Percentiles rank a stretch among this genome's conserved stretches.
Conservation (phyloP, 2,888 invertebrate species). For the Panorpa germanica region DNA sequence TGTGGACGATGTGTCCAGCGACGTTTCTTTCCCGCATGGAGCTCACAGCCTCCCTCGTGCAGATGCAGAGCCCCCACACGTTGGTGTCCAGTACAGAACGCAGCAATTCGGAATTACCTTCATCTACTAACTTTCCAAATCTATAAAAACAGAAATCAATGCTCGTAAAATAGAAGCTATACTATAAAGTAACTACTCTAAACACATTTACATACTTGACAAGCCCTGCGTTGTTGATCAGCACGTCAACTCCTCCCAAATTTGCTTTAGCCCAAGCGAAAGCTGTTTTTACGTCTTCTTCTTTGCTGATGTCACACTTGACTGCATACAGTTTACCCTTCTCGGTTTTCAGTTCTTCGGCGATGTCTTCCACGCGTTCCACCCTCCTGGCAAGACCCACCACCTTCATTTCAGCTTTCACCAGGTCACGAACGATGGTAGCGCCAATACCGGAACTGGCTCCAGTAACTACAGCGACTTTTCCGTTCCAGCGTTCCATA, state of each 20-base stretch:
- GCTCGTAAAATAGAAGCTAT: too few species aligned
- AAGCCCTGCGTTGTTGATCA: too few species aligned
- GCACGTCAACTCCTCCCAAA: too few species aligned
- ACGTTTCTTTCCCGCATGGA: slow-evolving; percentile 28
- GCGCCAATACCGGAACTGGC: slow-evolving; percentile 10
- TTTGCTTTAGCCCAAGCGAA: too few species aligned
- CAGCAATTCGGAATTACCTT: slow-evolving; percentile 15
- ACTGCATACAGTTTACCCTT: too few species aligned
- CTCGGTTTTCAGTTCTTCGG: too few species aligned
- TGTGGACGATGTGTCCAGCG: slow-evolving; percentile 37
- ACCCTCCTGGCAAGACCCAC: slow-evolving; percentile 5
- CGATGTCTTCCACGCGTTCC: slow-evolving; percentile 21
- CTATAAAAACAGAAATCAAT: too few species aligned
- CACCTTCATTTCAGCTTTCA: slow-evolving; percentile 18
- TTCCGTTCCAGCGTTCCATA: slow-evolving; percentile 17
- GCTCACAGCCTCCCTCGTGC: slow-evolving; percentile 32
- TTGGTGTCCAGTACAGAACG: slow-evolving; percentile 28
- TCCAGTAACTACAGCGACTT: slow-evolving; percentile 17
- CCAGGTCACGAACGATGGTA: slow-evolving; percentile 12
- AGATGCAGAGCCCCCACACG: slow-evolving; percentile 33
- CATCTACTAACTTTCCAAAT: too few species aligned
- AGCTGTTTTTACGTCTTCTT: too few species aligned
- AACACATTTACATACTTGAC: too few species aligned
- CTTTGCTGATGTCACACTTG: too few species aligned
- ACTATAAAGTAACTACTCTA: too few species aligned